phyloP scores from a whole-genome alignment of 2,888 invertebrate genomes.

The Scaptomyza tumidula region DNA sequence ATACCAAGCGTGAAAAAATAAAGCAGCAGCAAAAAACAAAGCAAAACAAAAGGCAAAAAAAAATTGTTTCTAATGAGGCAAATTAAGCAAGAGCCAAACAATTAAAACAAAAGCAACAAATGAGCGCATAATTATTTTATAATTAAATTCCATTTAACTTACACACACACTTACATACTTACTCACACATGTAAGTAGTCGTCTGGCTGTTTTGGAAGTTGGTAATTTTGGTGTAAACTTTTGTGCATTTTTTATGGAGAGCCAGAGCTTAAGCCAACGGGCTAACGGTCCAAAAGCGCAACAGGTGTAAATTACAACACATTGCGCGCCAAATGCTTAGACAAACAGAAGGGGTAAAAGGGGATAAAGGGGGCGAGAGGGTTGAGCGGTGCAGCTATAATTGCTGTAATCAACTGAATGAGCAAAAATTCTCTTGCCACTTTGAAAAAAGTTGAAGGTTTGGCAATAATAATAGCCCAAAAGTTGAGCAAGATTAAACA shows the following conservation, averaged over 20 bases:
- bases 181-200: not conserved
- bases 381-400: conserved; percentile 59
- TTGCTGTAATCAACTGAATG: conserved; percentile 64
- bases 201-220: conserved; percentile 28
- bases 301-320: conserved; percentile 74
- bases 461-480: conserved; percentile 18
- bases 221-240: conserved; percentile 52
- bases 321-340: conserved; percentile 23
- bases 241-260: conserved; percentile 57
- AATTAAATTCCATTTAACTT: conserved; percentile 77
- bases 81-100: conserved; percentile 77
- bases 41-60: conserved; percentile 30
- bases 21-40: conserved; percentile 13
- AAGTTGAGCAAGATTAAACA: conserved; percentile 15
- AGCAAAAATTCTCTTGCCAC: conserved; percentile 47
- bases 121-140: conserved; percentile 80
- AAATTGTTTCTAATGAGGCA: conserved; percentile 72
- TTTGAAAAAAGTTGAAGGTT: conserved; percentile 42
- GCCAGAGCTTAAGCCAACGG: not conserved
- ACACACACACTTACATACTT: conserved; percentile 18
- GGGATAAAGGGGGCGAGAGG: not conserved
- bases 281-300: conserved; percentile 51
- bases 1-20: conserved; percentile 45
- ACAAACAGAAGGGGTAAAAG: not conserved
- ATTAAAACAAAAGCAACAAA: conserved; percentile 74